These are phyloP conservation scores for Diplodus puntazzo DNA, from an alignment of 2,797 vertebrate species.

Conservation along the genomic window DNA sequence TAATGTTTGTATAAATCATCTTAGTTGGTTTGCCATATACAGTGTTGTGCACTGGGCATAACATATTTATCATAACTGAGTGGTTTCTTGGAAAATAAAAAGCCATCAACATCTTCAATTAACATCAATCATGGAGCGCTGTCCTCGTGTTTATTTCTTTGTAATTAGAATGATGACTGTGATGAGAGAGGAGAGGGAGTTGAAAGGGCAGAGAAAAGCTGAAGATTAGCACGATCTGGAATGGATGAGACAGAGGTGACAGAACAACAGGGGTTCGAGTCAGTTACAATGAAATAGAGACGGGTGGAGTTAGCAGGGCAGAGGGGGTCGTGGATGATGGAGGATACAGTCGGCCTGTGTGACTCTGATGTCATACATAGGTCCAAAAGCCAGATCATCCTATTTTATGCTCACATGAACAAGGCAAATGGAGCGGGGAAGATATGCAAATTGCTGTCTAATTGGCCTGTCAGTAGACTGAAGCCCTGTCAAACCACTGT, in stretches of 20 bases:
- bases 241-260: conserved; percentile 8
- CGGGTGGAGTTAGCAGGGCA: conserved; percentile 4
- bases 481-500: conserved; percentile 74
- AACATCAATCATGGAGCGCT: not conserved
- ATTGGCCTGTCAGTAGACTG: conserved; percentile 84
- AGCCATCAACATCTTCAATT: conserved; percentile 1
- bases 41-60: not conserved
- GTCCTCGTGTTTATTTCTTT: conserved; percentile 7
- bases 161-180: conserved; percentile 32
- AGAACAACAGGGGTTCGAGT: conserved; percentile 12
- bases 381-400: conserved; percentile 79
- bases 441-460: conserved; percentile 87
- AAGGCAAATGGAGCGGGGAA: conserved; percentile 79
- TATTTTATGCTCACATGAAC: conserved; percentile 84
- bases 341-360: conserved; percentile 63
- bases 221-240: conserved; percentile 2
- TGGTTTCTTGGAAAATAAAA: not conserved
- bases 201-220: not conserved
- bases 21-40: not conserved
- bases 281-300: conserved; percentile 31
- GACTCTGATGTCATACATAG: conserved; percentile 72
- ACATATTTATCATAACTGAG: not conserved
- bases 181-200: conserved; percentile 15
- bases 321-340: conserved; percentile 54
- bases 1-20: not conserved